A percentile compares a stretch with the other conserved stretches of the same genome.
Conservation (phyloP, 2,113 vertebrate species). For the Elachura formosa region DNA sequence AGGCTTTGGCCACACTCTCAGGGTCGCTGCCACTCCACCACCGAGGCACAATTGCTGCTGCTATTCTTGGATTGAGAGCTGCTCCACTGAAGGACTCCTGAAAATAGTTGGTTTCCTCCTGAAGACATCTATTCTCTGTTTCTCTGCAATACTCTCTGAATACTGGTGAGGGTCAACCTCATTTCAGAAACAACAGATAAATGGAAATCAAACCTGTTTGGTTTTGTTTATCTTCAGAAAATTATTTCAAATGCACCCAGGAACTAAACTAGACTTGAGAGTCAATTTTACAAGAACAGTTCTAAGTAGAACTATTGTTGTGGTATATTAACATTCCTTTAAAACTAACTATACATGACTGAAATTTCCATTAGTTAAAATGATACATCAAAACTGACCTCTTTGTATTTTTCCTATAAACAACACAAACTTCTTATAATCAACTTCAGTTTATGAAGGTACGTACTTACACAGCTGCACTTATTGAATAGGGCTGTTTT, state of each 20-base stretch:
- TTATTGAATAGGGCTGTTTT: neutral
- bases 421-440: neutral
- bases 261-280: neutral
- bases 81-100: slow-evolving; percentile 5
- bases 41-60: neutral
- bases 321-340: neutral
- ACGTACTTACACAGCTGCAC: neutral
- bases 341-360: neutral
- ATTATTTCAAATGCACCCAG: neutral
- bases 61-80: neutral
- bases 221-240: neutral
- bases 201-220: neutral
- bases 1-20: neutral
- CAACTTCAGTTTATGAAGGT: neutral
- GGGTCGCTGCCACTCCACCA: neutral
- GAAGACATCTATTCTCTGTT: neutral
- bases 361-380: neutral
- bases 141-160: neutral
- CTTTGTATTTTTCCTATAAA: neutral
- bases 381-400: neutral
- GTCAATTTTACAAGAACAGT: neutral
- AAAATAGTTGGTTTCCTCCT: neutral
- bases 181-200: neutral
- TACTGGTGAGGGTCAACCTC: neutral
- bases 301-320: neutral